A percentile compares a stretch with the other conserved stretches of the same genome.
phyloP scores from a whole-genome alignment of 1,140 invertebrate genomes.

The Drosophila busckii region DNA sequence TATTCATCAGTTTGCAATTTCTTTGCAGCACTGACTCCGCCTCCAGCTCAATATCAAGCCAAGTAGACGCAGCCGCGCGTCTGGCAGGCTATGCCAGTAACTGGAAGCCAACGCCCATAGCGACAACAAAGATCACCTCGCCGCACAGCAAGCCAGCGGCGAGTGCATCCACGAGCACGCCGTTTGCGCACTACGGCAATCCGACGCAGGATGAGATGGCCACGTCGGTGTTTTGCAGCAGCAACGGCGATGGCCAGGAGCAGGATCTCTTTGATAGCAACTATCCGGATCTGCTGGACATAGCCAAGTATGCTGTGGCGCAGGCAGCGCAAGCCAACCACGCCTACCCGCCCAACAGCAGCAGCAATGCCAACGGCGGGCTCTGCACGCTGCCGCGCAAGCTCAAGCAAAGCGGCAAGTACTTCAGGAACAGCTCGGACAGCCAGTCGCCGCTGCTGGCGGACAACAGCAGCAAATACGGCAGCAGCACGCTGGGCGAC shows the following conservation, averaged over 20 bases:
- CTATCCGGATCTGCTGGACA: conserved; percentile 85
- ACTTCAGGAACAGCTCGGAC: conserved; percentile 81
- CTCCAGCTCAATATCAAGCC: conserved; percentile 70
- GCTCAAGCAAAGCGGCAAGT: conserved; percentile 78
- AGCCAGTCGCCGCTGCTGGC: conserved; percentile 84
- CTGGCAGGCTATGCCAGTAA: conserved; percentile 62
- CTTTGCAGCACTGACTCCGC: conserved; percentile 55
- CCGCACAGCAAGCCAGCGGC: conserved; percentile 78
- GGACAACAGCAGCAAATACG: conserved; percentile 77
- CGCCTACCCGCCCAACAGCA: conserved; percentile 46
- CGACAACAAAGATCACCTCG: conserved; percentile 79
- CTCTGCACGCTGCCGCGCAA: conserved; percentile 83
- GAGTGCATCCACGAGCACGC: conserved; percentile 24
- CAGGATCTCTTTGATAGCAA: conserved; percentile 82
- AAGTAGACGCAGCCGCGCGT: conserved; percentile 71
- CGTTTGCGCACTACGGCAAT: conserved; percentile 49
- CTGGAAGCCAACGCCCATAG: conserved; percentile 78
- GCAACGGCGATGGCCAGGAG: conserved; percentile 79
- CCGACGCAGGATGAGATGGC: conserved; percentile 59
- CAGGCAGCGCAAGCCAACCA: conserved; percentile 64
- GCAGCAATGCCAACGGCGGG: conserved; percentile 31
- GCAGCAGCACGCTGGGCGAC: conserved; percentile 72
- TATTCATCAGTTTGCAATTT: background rate
- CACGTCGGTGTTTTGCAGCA: conserved; percentile 71
- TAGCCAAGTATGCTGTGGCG: conserved; percentile 81